These are phyloP conservation scores for Drosophila lacertosa DNA, from an alignment of 1,140 invertebrate species.

Conservation along the genomic window DNA sequence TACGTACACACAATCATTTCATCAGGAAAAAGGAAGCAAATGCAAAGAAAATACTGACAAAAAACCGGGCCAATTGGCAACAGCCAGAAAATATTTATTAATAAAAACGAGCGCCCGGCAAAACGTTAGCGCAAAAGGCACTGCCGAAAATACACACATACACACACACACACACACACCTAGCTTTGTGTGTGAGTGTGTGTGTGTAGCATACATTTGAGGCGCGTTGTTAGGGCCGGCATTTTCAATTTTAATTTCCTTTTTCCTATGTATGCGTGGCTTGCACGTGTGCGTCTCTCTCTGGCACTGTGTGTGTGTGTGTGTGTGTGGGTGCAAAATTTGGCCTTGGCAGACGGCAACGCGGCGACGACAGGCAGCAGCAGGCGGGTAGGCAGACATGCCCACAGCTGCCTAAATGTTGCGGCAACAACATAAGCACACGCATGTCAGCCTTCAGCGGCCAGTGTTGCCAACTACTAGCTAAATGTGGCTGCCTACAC, in stretches of 20 bases:
- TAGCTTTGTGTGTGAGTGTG: background rate
- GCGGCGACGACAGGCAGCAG: slow-evolving; percentile 34
- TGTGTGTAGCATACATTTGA: slow-evolving; percentile 71
- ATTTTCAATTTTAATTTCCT: slow-evolving; percentile 83
- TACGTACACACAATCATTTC: slow-evolving; percentile 34
- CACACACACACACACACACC: slow-evolving; percentile 36
- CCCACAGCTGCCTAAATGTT: slow-evolving; percentile 46
- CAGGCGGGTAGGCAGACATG: slow-evolving; percentile 60
- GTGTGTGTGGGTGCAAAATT: slow-evolving; percentile 69
- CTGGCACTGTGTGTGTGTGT: slow-evolving; percentile 1
- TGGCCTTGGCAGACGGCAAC: slow-evolving; percentile 71
- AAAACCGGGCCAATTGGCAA: slow-evolving; percentile 76
- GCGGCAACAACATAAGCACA: slow-evolving; percentile 42
- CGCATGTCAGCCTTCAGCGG: slow-evolving; percentile 46
- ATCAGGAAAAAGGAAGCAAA: slow-evolving; percentile 58
- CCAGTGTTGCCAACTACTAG: slow-evolving; percentile 51
- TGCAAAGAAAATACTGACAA: slow-evolving; percentile 43
- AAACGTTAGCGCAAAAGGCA: slow-evolving; percentile 33
- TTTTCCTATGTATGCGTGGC: slow-evolving; percentile 79
- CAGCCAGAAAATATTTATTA: slow-evolving; percentile 77
- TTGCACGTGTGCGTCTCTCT: slow-evolving; percentile 50
- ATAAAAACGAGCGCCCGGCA: slow-evolving; percentile 79
- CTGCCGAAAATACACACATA: slow-evolving; percentile 26
- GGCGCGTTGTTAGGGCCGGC: slow-evolving; percentile 66
- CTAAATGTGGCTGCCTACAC: slow-evolving; percentile 37